Evolutionary conservation across 2,113 vertebrate genomes (phyloP).

Genomic region (Microcebus ravelobensis): DNA sequence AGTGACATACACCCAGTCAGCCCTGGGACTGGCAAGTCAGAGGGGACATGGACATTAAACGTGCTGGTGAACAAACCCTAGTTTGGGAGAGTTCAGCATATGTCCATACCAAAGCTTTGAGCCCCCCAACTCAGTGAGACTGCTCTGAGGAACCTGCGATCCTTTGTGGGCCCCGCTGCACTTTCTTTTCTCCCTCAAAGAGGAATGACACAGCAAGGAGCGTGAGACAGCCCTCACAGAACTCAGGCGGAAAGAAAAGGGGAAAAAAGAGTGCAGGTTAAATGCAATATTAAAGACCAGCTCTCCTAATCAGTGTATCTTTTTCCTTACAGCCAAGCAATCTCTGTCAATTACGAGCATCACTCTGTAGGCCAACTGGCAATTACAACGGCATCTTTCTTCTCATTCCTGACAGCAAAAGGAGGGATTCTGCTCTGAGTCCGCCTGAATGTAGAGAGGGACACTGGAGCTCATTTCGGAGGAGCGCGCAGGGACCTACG

Average conservation of each 20-base stretch:
- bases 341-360: conserved; percentile 59
- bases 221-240: neutral
- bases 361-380: conserved; percentile 24
- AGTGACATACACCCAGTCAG: neutral
- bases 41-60: neutral
- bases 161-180: neutral
- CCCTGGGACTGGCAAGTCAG: conserved; percentile 10
- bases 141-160: neutral
- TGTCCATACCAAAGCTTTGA: neutral
- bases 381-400: conserved; percentile 46
- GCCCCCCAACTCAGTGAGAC: neutral
- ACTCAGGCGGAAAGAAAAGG: conserved; percentile 50
- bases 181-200: neutral
- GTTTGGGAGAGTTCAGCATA: conserved; percentile 19
- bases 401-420: conserved; percentile 25
- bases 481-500: conserved; percentile 76
- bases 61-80: neutral
- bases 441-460: conserved; percentile 49
- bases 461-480: conserved; percentile 75
- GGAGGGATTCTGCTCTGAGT: conserved; percentile 59
- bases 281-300: conserved; percentile 46
- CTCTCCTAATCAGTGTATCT: conserved; percentile 69
- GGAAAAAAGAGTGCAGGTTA: conserved; percentile 39
- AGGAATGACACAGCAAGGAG: neutral
- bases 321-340: conserved; percentile 43